Conservation (phyloP, 2,797 vertebrate genomes). For the Adelosebastes latens region DNA sequence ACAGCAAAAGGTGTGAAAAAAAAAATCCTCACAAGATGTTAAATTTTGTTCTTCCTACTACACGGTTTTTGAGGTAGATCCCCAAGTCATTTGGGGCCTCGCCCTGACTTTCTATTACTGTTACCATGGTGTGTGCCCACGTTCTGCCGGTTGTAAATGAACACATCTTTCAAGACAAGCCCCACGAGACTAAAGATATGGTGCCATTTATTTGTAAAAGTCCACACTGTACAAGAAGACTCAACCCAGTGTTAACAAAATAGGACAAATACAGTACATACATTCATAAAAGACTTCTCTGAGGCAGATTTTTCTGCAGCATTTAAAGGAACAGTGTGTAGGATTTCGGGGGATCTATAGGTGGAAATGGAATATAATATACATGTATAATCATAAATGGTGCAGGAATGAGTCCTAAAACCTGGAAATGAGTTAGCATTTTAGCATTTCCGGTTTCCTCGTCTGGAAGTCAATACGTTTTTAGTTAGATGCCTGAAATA, state of each 20-base stretch:
- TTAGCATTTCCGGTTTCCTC: too few relatives aligned
- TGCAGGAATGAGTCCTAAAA: too few relatives aligned
- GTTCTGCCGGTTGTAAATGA: constrained; percentile 36
- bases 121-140: background rate
- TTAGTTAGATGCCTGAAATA: too few relatives aligned
- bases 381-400: too few relatives aligned
- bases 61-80: constrained; percentile 38
- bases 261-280: background rate
- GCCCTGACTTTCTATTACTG: constrained; percentile 35
- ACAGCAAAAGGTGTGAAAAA: constrained; percentile 31
- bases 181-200: constrained; percentile 8
- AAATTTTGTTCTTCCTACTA: constrained; percentile 53
- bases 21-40: constrained; percentile 50
- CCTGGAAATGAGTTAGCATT: too few relatives aligned
- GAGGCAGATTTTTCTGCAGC: background rate
- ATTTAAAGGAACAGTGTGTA: background rate
- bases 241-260: background rate
- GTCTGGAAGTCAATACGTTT: too few relatives aligned
- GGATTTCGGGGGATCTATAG: too few relatives aligned
- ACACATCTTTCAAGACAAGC: constrained; percentile 13
- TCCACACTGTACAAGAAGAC: background rate
- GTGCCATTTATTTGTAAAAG: constrained; percentile 16
- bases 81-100: constrained; percentile 43
- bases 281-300: background rate
- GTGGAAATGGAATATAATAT: too few relatives aligned